Conservation (phyloP, 2,113 vertebrate species). For the Prionailurus viverrinus region DNA sequence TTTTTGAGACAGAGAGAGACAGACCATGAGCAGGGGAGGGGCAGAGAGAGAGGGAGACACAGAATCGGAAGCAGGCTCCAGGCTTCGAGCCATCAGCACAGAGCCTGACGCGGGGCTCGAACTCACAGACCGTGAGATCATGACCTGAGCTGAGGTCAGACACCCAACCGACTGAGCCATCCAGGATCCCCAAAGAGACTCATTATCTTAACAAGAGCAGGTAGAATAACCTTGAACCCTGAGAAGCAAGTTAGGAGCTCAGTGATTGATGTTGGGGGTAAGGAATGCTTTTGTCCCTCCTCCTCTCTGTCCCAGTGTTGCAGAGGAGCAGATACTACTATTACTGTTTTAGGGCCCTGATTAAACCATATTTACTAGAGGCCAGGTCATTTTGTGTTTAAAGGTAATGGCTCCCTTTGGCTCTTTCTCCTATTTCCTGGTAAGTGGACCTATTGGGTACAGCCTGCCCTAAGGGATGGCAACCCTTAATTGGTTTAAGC, state of each 20-base stretch:
- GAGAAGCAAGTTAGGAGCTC: background rate
- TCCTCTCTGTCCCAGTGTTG: background rate
- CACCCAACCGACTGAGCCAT: too few relatives aligned
- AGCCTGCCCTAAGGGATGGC: background rate
- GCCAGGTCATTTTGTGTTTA: background rate
- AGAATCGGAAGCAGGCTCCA: too few relatives aligned
- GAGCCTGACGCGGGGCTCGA: too few relatives aligned
- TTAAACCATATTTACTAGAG: background rate
- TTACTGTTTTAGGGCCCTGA: background rate
- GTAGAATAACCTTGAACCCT: too few relatives aligned
- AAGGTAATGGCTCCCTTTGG: background rate
- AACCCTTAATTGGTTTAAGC: too few relatives aligned
- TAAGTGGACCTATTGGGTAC: background rate
- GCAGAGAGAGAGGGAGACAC: too few relatives aligned
- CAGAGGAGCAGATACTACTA: background rate
- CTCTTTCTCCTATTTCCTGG: background rate
- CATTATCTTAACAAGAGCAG: background rate
- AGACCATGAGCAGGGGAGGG: too few relatives aligned
- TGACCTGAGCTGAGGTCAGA: too few relatives aligned
- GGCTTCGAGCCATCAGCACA: too few relatives aligned
- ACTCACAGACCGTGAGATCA: too few relatives aligned
- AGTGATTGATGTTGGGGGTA: rapidly evolving
- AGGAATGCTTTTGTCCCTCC: background rate
- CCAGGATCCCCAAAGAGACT: background rate
- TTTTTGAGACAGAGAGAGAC: too few relatives aligned